phyloP scores from a whole-genome alignment of 2,888 invertebrate genomes.

The Drosophila buzzatii region DNA sequence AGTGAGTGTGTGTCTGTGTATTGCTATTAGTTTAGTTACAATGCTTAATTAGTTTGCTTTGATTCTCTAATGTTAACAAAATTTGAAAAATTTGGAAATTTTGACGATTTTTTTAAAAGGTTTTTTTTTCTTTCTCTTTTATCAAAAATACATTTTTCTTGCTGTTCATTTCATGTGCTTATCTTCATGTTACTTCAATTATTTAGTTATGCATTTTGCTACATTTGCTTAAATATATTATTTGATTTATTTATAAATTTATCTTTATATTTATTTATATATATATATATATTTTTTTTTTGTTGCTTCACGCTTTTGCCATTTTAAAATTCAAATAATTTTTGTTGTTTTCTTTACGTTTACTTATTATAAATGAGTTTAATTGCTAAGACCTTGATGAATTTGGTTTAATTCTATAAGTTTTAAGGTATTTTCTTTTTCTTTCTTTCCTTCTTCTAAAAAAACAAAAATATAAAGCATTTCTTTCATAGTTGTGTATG shows the following conservation, averaged over 20 bases:
- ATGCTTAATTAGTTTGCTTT: conserved; percentile 9
- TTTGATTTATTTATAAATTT: conserved; percentile 4
- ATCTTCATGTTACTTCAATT: conserved; percentile 50
- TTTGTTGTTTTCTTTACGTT: conserved; percentile 23
- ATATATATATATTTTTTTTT: background rate
- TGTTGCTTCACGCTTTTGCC: conserved; percentile 36
- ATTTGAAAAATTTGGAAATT: conserved; percentile 33
- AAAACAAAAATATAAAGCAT: conserved; percentile 70
- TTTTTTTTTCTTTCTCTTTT: conserved; percentile 20
- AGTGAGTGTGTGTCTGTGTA: conserved; percentile 17
- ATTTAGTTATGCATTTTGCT: conserved; percentile 47
- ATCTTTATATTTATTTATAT: background rate
- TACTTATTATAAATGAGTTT: conserved; percentile 63
- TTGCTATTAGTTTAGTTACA: conserved; percentile 33
- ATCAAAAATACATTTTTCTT: conserved; percentile 68
- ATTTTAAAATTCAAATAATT: conserved; percentile 56
- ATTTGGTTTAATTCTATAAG: conserved; percentile 68
- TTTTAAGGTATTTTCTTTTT: conserved; percentile 63
- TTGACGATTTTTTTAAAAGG: background rate
- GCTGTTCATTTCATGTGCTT: conserved; percentile 33
- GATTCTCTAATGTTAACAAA: conserved; percentile 28
- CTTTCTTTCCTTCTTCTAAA: conserved; percentile 28
- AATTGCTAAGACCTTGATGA: conserved; percentile 72
- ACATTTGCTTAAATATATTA: conserved; percentile 21
- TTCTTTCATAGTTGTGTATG: conserved; percentile 38